phyloP scores from a whole-genome alignment of 2,888 invertebrate species.

The Acronicta alni region DNA sequence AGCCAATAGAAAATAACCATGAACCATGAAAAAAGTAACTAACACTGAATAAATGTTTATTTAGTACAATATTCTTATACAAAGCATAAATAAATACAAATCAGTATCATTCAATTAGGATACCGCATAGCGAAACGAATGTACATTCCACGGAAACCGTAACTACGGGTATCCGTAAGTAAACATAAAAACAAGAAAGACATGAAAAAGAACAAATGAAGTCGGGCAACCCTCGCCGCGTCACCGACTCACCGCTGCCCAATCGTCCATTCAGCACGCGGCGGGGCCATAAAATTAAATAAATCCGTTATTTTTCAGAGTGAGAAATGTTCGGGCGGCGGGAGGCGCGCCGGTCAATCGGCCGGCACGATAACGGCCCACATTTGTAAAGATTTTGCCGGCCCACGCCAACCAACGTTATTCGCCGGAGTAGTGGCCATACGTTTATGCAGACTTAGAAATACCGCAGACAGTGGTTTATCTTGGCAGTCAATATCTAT shows the following conservation, averaged over 20 bases:
- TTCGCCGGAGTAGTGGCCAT: conserved; percentile 77
- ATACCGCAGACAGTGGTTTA: conserved; percentile 30
- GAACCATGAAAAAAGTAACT: too few species aligned
- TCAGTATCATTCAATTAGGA: not conserved
- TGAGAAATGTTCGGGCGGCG: conserved; percentile 79
- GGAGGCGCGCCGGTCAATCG: conserved; percentile 82
- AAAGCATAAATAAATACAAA: conserved; percentile 1
- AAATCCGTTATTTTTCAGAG: conserved; percentile 89
- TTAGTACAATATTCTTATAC: too few species aligned
- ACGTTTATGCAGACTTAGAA: conserved; percentile 70
- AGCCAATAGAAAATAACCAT: too few species aligned
- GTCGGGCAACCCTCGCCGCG: conserved; percentile 58
- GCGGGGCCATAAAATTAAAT: conserved; percentile 88
- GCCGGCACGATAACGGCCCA: conserved; percentile 84
- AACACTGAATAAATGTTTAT: too few species aligned
- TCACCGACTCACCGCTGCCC: conserved; percentile 66
- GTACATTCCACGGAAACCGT: conserved; percentile 44
- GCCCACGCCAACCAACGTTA: conserved; percentile 76
- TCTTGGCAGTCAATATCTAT: too few species aligned
- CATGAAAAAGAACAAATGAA: conserved; percentile 61
- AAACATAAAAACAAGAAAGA: conserved; percentile 57
- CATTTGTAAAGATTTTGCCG: conserved; percentile 89
- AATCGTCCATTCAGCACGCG: conserved; percentile 88
- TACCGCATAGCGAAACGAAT: conserved; percentile 31
- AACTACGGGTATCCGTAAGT: conserved; percentile 43